phyloP scores from a whole-genome alignment of 2,113 vertebrate genomes.

The Centropristis striata region DNA sequence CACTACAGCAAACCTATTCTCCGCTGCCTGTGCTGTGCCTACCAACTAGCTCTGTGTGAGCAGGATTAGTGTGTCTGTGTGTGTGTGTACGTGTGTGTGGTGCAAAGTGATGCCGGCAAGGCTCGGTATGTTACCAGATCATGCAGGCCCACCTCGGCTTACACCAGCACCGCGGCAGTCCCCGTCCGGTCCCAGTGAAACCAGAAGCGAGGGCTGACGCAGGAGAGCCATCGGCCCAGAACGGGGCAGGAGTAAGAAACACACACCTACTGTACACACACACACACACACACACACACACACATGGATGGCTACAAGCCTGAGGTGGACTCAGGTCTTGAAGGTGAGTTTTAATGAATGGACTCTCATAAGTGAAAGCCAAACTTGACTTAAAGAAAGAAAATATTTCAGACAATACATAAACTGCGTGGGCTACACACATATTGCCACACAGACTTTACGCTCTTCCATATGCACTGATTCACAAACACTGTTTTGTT shows the following conservation, averaged over 20 bases:
- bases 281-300: conserved; percentile 21
- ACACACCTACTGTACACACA: conserved; percentile 12
- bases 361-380: neutral
- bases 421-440: conserved; percentile 27
- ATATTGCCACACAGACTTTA: conserved; percentile 29
- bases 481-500: conserved; percentile 26
- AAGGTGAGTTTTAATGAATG: conserved; percentile 9
- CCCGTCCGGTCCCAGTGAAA: conserved; percentile 70
- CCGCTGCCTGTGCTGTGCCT: conserved; percentile 53
- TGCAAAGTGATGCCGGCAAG: conserved; percentile 68
- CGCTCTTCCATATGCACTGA: conserved; percentile 34
- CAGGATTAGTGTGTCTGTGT: conserved; percentile 43
- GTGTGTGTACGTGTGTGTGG: conserved; percentile 15
- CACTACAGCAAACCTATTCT: conserved; percentile 64
- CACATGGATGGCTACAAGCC: neutral
- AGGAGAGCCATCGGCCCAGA: conserved; percentile 54
- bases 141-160: conserved; percentile 72
- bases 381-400: neutral
- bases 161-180: conserved; percentile 54
- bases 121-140: conserved; percentile 75
- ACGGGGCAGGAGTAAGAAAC: conserved; percentile 15
- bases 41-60: conserved; percentile 50
- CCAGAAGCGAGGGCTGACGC: conserved; percentile 71
- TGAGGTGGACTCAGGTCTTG: neutral
- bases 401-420: neutral